These are phyloP conservation scores for Stomatorhinus walkeri DNA, from an alignment of 2,797 vertebrate genomes.

Conservation along the genomic window DNA sequence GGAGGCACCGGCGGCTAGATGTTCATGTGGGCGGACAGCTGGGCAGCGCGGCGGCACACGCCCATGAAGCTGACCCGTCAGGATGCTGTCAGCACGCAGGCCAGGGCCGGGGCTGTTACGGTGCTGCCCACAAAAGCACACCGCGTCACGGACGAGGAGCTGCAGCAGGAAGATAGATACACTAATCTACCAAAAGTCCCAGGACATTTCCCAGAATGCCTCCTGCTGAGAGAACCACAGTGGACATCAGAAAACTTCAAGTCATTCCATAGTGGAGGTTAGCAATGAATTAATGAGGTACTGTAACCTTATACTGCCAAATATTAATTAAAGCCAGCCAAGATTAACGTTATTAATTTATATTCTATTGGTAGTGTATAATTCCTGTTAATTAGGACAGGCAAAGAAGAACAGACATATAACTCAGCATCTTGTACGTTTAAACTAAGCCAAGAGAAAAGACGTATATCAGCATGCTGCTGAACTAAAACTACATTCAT, in stretches of 20 bases:
- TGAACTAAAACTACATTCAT: not conserved
- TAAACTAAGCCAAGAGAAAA: not conserved
- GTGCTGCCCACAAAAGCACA: slow-evolving; percentile 12
- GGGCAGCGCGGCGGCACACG: not conserved
- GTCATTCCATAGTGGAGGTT: not conserved
- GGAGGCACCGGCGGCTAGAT: not conserved
- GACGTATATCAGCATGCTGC: not conserved
- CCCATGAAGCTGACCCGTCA: not conserved
- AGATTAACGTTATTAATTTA: not conserved
- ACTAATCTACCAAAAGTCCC: not conserved
- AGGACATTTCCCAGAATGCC: not conserved
- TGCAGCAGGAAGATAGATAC: not conserved
- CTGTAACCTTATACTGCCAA: not conserved
- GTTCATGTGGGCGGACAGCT: not conserved
- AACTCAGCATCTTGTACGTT: not conserved
- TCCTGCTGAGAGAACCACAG: not conserved
- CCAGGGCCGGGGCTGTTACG: not conserved
- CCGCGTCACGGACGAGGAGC: not conserved
- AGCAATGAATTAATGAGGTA: not conserved
- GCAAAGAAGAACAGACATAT: not conserved
- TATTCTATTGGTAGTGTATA: not conserved
- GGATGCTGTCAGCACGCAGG: not conserved
- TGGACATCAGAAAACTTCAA: not conserved
- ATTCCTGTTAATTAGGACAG: not conserved
- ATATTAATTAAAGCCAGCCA: not conserved